These are phyloP conservation scores for Galago senegalensis DNA, from an alignment of 2,797 vertebrate species.

Conservation along the genomic window DNA sequence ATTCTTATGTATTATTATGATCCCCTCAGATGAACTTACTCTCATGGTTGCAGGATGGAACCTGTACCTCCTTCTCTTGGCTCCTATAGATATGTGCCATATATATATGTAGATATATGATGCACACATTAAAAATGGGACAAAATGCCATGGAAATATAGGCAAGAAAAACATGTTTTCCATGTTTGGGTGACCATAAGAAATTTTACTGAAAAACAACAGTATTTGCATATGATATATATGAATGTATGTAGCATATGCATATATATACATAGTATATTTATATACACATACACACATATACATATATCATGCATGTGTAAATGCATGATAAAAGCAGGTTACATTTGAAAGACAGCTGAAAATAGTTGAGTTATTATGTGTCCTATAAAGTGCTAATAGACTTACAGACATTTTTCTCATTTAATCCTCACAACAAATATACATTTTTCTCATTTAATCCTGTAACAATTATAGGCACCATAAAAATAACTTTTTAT, in stretches of 20 bases:
- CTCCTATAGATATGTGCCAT: neutral
- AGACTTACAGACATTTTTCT: neutral
- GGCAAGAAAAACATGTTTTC: neutral
- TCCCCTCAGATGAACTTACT: neutral
- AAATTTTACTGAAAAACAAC: neutral
- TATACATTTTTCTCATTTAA: slow-evolving; percentile 1
- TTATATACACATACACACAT: neutral
- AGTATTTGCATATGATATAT: neutral
- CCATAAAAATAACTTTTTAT: neutral
- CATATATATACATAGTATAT: neutral
- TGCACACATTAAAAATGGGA: neutral
- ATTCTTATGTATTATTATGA: neutral
- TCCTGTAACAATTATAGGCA: neutral
- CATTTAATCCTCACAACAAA: neutral
- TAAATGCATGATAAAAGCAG: neutral
- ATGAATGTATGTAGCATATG: neutral
- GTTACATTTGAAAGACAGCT: neutral
- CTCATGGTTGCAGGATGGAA: neutral
- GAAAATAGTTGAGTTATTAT: neutral
- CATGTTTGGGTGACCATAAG: neutral
- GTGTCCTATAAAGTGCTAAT: neutral
- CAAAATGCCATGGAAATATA: neutral
- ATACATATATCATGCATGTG: too few species aligned
- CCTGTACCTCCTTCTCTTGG: neutral
- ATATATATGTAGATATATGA: neutral